phyloP scores from a whole-genome alignment of 1,140 invertebrate genomes.

The Octopus bimaculoides region DNA sequence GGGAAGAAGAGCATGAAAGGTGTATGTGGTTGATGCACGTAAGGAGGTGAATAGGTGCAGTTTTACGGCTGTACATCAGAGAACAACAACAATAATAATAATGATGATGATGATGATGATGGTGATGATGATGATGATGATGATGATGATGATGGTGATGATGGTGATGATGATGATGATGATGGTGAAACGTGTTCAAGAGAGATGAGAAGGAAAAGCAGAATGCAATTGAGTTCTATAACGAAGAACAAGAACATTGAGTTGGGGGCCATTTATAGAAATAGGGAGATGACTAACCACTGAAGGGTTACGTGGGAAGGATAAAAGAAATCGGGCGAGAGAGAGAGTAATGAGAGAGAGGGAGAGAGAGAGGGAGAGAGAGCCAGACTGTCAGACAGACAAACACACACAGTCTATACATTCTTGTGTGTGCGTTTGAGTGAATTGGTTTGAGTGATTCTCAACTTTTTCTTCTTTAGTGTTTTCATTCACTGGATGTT shows the following conservation, averaged over 20 bases:
- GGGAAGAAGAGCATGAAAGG: not conserved
- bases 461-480: no score
- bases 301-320: no score
- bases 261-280: no score
- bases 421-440: no score
- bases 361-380: not conserved
- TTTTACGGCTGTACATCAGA: not conserved
- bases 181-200: not conserved
- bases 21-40: not conserved
- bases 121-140: not conserved
- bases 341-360: not conserved
- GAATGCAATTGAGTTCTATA: no score
- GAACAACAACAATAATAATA: not conserved
- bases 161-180: slow-evolving; percentile 22
- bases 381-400: not conserved
- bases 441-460: no score
- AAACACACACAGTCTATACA: no score
- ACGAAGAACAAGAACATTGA: no score
- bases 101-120: not conserved
- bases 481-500: no score
- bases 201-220: no score
- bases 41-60: not conserved
- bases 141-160: slow-evolving; percentile 23
- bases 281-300: no score
- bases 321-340: not conserved